Percentiles rank a stretch among this genome's conserved stretches.
These are phyloP conservation scores for Cyprinella venusta DNA, from an alignment of 2,797 vertebrate genomes.

Conservation along the genomic window DNA sequence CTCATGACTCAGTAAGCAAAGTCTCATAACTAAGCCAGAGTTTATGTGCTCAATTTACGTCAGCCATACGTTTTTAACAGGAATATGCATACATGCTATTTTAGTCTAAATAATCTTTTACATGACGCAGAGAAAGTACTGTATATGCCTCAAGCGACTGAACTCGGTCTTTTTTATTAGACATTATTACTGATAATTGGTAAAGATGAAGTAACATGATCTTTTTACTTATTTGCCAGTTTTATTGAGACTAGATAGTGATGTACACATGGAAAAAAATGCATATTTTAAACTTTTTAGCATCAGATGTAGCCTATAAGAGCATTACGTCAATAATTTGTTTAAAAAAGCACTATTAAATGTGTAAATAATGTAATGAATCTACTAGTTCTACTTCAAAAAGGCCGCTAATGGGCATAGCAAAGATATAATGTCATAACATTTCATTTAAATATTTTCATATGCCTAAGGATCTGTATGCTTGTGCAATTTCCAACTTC, in stretches of 20 bases:
- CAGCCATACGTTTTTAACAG: background rate
- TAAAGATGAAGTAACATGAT: background rate
- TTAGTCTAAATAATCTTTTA: background rate
- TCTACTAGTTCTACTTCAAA: background rate
- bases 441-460: background rate
- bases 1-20: constrained; percentile 13
- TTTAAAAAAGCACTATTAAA: background rate
- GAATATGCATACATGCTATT: background rate
- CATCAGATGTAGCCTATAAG: background rate
- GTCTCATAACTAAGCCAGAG: background rate
- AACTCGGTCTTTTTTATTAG: background rate
- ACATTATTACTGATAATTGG: background rate
- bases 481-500: background rate
- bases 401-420: background rate
- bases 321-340: background rate
- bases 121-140: background rate
- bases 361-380: background rate
- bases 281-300: background rate
- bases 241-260: background rate
- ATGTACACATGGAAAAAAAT: background rate
- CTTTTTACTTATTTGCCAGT: background rate
- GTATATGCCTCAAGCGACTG: background rate
- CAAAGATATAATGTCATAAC: background rate
- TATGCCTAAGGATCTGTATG: background rate
- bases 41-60: background rate